Evolutionary conservation across 2,113 vertebrate species (phyloP), one percentile per base, ranked within the genome.

Genomic region (Pachypanchax playfairii): DNA sequence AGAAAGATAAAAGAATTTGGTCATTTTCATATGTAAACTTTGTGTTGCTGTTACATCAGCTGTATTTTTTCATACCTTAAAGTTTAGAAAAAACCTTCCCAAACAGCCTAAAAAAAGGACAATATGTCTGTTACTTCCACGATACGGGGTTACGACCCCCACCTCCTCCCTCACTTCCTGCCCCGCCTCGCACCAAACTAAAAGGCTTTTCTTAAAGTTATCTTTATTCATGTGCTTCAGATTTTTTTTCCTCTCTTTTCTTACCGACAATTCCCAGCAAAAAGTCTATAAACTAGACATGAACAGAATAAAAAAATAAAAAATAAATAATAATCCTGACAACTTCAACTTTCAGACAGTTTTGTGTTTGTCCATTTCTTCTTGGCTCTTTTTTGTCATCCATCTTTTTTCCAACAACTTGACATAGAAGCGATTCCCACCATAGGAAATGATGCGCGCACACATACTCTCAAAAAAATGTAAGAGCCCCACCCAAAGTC

Each of bases 151-250:
- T 50, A 29, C 10, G 52, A 73, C 57, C 21, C 46, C 46, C 46
- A 82, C 70, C 73, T 75, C 76, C 82, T 82, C 73, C 83, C 79
- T 85, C 59, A 70, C 87, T 88, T 87, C 86, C 88, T 89, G 84
- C 65, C 26, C 62, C 50, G 24, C 76, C 85, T 85, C 22, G 13
- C 47, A 43, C 15, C 41, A 65, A 4, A 54, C 35, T 10, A 46
- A 53, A 52, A 78, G 65, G 73, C 81, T 70, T 60, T 71, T 43
- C 74, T 82, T 59, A 61, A 79, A 81, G 51, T 74, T 74, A 73
- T 63, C 62, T 57, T 76, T 6, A 50, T 38, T 60, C 61, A 18
- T 39, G 28, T 64, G 77, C 39, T 41, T 73, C 60, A 58, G 1
- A 43, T 28, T 47, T 60, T 25, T 57, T 17, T 9, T 38, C 58